phyloP scores from a whole-genome alignment of 2,113 vertebrate species.

The Myrmecophaga tridactyla region DNA sequence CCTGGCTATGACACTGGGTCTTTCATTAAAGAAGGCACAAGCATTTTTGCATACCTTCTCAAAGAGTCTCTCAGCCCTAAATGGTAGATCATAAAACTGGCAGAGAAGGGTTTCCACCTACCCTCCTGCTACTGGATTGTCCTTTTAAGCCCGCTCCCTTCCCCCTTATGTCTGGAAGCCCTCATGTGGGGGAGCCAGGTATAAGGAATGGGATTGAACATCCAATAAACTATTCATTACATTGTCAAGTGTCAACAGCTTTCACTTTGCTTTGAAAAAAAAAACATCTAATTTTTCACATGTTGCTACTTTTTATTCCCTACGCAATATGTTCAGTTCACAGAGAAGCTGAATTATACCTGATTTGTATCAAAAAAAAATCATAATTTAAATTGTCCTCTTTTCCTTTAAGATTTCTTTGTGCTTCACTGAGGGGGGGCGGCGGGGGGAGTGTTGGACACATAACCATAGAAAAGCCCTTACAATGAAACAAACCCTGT shows the following conservation, averaged over 20 bases:
- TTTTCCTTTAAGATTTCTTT: conserved; percentile 15
- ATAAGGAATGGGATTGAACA: not conserved
- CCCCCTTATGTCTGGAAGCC: not conserved
- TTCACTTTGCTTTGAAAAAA: conserved; percentile 1
- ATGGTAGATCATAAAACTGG: not conserved
- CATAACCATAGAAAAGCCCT: not conserved
- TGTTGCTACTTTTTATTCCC: conserved; percentile 1
- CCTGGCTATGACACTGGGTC: not conserved
- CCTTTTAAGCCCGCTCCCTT: not conserved
- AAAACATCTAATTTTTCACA: conserved; percentile 49
- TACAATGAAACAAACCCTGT: not conserved
- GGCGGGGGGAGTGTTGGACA: not conserved
- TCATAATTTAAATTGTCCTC: conserved; percentile 8
- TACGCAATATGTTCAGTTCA: not conserved
- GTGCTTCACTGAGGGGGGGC: not conserved
- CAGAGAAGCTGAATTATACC: conserved; percentile 55
- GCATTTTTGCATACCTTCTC: not conserved
- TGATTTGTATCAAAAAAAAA: conserved; percentile 15
- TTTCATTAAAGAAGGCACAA: not conserved
- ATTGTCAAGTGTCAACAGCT: conserved; percentile 14
- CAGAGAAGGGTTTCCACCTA: not conserved
- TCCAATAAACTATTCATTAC: not conserved
- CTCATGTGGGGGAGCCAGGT: not conserved
- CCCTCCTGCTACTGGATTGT: not conserved
- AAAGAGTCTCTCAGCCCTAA: not conserved